These are phyloP conservation scores for Tragelaphus imberbis DNA, from an alignment of 2,113 vertebrate species.

Conservation along the genomic window DNA sequence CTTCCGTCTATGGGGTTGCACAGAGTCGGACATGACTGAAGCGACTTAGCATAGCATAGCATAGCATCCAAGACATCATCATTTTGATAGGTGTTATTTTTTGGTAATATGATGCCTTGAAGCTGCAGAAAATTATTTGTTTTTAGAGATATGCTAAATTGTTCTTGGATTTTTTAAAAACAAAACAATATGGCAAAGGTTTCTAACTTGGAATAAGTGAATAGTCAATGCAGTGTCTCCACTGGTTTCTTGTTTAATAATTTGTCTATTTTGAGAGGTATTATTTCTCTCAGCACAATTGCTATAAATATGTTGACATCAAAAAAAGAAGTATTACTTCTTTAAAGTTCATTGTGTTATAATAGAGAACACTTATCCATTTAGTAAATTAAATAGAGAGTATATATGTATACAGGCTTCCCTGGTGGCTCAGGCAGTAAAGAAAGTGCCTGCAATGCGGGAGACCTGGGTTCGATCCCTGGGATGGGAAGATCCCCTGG, in stretches of 20 bases:
- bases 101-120: conserved; percentile 49
- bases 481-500: not conserved
- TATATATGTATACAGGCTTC: not conserved
- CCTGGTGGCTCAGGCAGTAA: not conserved
- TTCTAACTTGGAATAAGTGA: not conserved
- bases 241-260: not conserved
- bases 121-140: conserved; percentile 17
- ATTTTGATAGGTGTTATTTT: conserved; percentile 56
- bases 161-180: conserved; percentile 38
- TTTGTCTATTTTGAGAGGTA: not conserved
- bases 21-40: too few relatives aligned
- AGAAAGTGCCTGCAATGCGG: not conserved
- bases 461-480: not conserved
- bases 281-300: conserved; percentile 28
- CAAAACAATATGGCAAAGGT: not conserved
- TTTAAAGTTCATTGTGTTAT: not conserved
- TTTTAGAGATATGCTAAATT: conserved; percentile 33
- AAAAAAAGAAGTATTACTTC: not conserved
- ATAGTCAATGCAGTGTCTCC: not conserved
- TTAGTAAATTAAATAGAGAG: not conserved
- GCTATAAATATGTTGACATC: not conserved
- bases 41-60: too few relatives aligned
- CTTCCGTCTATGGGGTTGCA: too few relatives aligned
- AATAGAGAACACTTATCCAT: not conserved
- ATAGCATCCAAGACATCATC: conserved; percentile 49